A percentile compares a stretch with the other conserved stretches of the same genome.
Conservation (phyloP, 1,140 invertebrate genomes). For the Dendroctonus ponderosae region DNA sequence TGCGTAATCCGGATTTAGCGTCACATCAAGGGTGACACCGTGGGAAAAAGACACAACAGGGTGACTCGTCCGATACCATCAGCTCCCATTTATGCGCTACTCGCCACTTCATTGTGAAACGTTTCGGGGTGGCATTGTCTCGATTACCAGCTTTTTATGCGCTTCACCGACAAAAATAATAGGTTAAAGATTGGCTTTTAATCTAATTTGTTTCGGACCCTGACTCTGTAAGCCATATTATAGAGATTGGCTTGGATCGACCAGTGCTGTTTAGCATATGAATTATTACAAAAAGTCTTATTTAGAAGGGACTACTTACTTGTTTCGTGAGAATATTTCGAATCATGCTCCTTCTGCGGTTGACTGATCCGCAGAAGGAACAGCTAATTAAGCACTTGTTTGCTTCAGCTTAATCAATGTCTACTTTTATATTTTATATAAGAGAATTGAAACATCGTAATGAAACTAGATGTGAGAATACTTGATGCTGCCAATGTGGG, state of each 20-base stretch:
- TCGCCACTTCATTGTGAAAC: constrained; percentile 26
- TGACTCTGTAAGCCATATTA: constrained; percentile 14
- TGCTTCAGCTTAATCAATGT: too few species aligned
- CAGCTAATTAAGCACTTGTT: too few species aligned
- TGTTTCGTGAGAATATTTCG: too few species aligned
- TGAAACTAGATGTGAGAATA: too few species aligned
- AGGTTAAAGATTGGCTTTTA: constrained; percentile 23
- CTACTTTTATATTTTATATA: too few species aligned
- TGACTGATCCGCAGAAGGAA: too few species aligned
- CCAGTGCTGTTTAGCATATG: constrained; percentile 15
- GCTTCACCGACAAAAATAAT: constrained; percentile 23
- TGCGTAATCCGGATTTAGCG: constrained; percentile 23
- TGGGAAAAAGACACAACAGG: constrained; percentile 20
- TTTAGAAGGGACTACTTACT: too few species aligned
- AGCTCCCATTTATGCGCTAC: constrained; percentile 23
- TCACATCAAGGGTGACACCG: constrained; percentile 15
- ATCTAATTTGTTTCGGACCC: constrained; percentile 23
- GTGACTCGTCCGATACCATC: constrained; percentile 17
- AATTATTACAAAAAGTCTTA: constrained; percentile 8
- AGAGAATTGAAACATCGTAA: too few species aligned
- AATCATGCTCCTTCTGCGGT: too few species aligned
- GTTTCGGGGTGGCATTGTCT: constrained; percentile 22
- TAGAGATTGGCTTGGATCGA: constrained; percentile 10
- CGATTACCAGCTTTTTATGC: constrained; percentile 26
- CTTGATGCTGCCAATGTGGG: too few species aligned